Evolutionary conservation across 2,888 invertebrate species (phyloP).

Genomic region (Arge pagana): DNA sequence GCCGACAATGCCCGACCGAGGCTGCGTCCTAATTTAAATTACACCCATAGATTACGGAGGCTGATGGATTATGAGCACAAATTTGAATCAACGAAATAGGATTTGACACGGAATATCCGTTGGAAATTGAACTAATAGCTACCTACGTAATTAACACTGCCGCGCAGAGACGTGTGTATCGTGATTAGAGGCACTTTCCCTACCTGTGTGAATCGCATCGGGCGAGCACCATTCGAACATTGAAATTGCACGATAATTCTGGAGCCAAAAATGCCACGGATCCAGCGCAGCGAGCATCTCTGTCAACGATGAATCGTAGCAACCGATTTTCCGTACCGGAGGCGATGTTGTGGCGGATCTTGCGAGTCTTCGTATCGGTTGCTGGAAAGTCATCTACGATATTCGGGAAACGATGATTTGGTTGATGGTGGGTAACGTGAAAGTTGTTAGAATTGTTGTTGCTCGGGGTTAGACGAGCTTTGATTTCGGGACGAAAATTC

Average conservation of each 20-base stretch:
- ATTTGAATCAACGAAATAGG: constrained; percentile 48
- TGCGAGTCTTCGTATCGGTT: too few species aligned
- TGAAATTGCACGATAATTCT: background rate
- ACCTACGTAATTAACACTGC: constrained; percentile 49
- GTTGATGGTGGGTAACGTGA: too few species aligned
- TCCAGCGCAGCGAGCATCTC: too few species aligned
- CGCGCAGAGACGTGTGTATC: constrained; percentile 47
- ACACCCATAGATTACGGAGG: constrained; percentile 34
- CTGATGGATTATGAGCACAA: constrained; percentile 41
- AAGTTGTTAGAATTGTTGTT: too few species aligned
- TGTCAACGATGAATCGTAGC: too few species aligned
- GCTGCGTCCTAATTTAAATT: constrained; percentile 45
- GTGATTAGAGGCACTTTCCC: constrained; percentile 49
- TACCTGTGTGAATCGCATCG: background rate
- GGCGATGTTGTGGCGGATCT: too few species aligned
- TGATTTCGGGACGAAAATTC: too few species aligned
- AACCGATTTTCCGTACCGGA: too few species aligned
- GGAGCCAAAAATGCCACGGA: constrained; percentile 2
- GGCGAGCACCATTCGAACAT: background rate
- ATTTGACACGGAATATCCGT: constrained; percentile 37
- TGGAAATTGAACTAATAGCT: constrained; percentile 40
- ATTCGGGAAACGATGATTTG: too few species aligned
- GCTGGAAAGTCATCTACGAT: too few species aligned
- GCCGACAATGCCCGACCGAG: constrained; percentile 24
- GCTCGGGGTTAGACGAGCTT: too few species aligned